phyloP scores from a whole-genome alignment of 23 tunicate genomes.

The Trididemnum clinides region DNA sequence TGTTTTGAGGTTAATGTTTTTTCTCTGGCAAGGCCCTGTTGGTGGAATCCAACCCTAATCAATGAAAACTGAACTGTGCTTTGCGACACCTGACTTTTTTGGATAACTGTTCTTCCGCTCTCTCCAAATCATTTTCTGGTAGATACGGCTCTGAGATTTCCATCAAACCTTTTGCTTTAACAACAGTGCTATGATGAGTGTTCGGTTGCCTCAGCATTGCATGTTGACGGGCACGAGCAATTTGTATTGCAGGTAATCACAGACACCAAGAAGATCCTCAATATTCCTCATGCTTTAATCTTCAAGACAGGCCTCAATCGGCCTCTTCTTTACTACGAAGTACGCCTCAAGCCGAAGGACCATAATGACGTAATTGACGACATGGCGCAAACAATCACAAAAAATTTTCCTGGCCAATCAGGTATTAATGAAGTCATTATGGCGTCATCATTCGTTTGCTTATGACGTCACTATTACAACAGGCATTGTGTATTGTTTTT shows the following conservation, averaged over 20 bases:
- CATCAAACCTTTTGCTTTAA: too few relatives aligned
- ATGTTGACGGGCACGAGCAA: too few relatives aligned
- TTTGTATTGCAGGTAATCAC: conserved; percentile 45
- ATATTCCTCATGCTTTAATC: conserved; percentile 62
- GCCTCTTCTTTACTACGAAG: conserved; percentile 73
- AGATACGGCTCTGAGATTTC: too few relatives aligned
- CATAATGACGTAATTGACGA: conserved; percentile 62
- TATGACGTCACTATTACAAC: not conserved
- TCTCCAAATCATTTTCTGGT: too few relatives aligned
- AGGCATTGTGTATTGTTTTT: conserved; percentile 92
- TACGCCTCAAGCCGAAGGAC: conserved; percentile 51
- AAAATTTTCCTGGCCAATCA: conserved; percentile 43
- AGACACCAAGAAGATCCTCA: conserved; percentile 65
- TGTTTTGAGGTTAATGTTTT: too few relatives aligned
- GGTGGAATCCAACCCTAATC: too few relatives aligned
- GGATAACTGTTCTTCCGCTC: too few relatives aligned
- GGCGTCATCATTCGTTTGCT: conserved; percentile 47
- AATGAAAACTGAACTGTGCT: too few relatives aligned
- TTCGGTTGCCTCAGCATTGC: too few relatives aligned
- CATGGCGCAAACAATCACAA: conserved; percentile 21
- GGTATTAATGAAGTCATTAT: conserved; percentile 37
- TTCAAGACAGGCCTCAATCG: conserved; percentile 62
- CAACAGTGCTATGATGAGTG: too few relatives aligned
- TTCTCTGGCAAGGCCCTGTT: too few relatives aligned
- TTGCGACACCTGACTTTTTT: too few relatives aligned